Percentiles rank a stretch among this genome's conserved stretches.
Evolutionary conservation across 2,113 vertebrate species (phyloP).

Genomic region (Heliornis fulica): DNA sequence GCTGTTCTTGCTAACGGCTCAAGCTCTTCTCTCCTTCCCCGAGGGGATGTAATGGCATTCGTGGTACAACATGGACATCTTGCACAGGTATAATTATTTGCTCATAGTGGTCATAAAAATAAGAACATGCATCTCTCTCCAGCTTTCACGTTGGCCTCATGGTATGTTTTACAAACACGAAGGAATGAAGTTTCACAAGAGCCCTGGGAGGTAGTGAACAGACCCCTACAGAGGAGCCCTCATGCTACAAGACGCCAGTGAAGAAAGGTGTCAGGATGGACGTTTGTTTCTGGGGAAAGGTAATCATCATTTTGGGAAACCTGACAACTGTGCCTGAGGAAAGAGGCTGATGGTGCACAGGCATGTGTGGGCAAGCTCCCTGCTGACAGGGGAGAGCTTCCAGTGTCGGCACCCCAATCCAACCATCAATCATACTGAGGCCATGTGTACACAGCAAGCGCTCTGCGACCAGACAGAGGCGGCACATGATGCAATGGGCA

Average conservation of each 20-base stretch:
- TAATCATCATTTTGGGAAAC: slow-evolving; percentile 32
- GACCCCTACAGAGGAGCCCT: not conserved
- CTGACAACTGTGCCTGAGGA: not conserved
- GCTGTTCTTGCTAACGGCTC: not conserved
- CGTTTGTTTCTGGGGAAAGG: slow-evolving; percentile 30
- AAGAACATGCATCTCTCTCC: rapidly evolving
- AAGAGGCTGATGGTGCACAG: not conserved
- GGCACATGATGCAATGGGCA: slow-evolving; percentile 62
- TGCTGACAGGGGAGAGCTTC: not conserved
- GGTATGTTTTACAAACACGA: not conserved
- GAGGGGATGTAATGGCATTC: not conserved
- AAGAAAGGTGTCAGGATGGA: not conserved
- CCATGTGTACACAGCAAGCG: not conserved
- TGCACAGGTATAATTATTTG: not conserved
- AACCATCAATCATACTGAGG: slow-evolving; percentile 1
- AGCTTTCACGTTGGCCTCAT: not conserved
- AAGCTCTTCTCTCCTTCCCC: not conserved
- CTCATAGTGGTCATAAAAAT: not conserved
- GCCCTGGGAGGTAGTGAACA: not conserved
- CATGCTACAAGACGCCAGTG: not conserved
- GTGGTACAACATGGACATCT: not conserved
- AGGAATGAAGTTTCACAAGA: not conserved
- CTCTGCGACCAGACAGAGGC: slow-evolving; percentile 1
- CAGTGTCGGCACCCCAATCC: not conserved
- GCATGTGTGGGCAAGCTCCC: slow-evolving; percentile 34